Base-by-base conservation (phyloP, 2,113 vertebrate genomes). In the Elgaria multicarinata region DNA sequence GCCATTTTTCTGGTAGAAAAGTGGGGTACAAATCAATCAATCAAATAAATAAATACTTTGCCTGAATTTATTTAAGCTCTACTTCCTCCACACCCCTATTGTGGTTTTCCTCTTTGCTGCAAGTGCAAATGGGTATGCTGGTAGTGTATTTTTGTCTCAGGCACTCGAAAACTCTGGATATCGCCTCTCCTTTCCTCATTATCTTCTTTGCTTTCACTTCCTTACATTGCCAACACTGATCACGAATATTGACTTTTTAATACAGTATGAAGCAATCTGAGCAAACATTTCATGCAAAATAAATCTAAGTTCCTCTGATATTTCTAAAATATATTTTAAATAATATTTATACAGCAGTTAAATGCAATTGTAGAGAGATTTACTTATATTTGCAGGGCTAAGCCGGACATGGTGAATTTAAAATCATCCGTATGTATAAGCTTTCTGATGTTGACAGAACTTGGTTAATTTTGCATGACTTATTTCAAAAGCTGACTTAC, bases 381-480 rank as follows among this genome's bases (percentile, higher is more conserved):
- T 26, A 62, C 33, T 39, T 84, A 24, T 2, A 22, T 89, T 66
- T 80, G 64, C 93, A 90, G 87, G 22, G 88, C 66, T 90, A 71
- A 93, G 28, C 18, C 28, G 28, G 78, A 24, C 36, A 1, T 71
- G 46, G 36, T 85, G 69, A 83, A 81, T 83, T 93, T 86, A 76
- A 10, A 46, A 28, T 91, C 85, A 83, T 83, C 20, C 84, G 90
- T 94, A 95, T 94, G 87, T 75, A 83, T 90, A 72, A 14, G 14
- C 87, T 87, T 91, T 89, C 89, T 28, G 24, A 12, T 69, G 67
- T 80, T 93, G 85, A 67, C 93, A 91, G 86, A 64, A 87, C 85
- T 90, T 89, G 87, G 33, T 90, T 95, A 69, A 90, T 55, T 85
- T 93, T 94, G 87, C 87, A 55, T 90, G 87, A 93, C 92, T 36